Evolutionary conservation across 2,888 invertebrate species (phyloP).

Genomic region (Leptopilina syphax): DNA sequence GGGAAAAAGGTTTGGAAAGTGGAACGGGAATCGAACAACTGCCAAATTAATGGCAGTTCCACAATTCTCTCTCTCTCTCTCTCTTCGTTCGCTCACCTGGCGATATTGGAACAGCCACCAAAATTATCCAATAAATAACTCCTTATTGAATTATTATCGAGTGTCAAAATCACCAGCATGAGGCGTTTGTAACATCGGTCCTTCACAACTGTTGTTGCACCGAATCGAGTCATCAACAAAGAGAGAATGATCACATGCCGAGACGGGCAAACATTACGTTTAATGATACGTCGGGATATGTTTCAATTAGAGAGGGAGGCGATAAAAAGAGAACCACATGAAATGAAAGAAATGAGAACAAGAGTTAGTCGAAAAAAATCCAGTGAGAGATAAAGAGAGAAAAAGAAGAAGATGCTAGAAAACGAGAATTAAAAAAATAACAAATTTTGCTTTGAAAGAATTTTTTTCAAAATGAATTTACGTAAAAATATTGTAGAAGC

Average conservation of each 20-base stretch:
- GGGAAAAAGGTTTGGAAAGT: conserved; percentile 18
- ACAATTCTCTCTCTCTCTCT: conserved; percentile 64
- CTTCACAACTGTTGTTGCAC: conserved; percentile 9
- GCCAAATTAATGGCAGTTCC: conserved; percentile 69
- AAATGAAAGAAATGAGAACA: too few relatives aligned
- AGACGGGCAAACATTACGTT: not conserved
- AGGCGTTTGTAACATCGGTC: conserved; percentile 9
- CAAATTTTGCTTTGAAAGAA: too few relatives aligned
- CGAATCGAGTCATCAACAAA: not conserved
- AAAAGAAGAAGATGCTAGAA: too few relatives aligned
- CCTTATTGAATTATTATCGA: conserved; percentile 64
- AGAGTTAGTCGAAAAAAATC: too few relatives aligned
- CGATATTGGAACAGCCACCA: conserved; percentile 63
- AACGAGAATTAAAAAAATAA: too few relatives aligned
- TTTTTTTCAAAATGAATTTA: too few relatives aligned
- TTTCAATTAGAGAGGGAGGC: too few relatives aligned
- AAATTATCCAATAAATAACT: conserved; percentile 68
- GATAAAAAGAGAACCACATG: too few relatives aligned
- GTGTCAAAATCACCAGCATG: conserved; percentile 29
- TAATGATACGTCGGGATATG: too few relatives aligned
- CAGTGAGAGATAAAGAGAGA: too few relatives aligned
- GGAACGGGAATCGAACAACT: conserved; percentile 62
- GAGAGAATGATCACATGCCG: not conserved
- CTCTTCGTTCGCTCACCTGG: conserved; percentile 59
- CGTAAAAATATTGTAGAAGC: too few relatives aligned